Evolutionary conservation across 2,113 vertebrate genomes (phyloP).

Genomic region (Syngnathus scovelli): DNA sequence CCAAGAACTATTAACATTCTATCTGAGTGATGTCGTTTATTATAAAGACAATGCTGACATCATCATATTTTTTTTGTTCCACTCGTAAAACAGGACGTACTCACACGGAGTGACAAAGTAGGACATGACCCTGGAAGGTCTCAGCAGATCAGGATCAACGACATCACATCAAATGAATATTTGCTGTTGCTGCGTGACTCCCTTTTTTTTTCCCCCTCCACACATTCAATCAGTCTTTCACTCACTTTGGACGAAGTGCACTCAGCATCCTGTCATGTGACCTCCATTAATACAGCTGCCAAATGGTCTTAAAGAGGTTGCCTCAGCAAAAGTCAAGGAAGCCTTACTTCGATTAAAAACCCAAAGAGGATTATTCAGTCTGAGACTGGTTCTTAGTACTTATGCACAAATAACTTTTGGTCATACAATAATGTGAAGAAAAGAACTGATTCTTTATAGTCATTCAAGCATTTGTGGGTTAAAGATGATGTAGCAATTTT

Average conservation of each 20-base stretch:
- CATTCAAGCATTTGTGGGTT: no score
- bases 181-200: neutral
- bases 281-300: neutral
- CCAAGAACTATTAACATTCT: neutral
- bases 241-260: neutral
- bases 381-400: neutral
- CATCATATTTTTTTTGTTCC: neutral
- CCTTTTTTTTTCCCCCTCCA: neutral
- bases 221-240: neutral
- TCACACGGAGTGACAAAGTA: slow-evolving; percentile 24
- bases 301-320: neutral
- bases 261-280: neutral
- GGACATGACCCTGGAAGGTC: slow-evolving; percentile 40
- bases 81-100: neutral
- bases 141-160: slow-evolving; percentile 33
- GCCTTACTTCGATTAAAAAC: neutral
- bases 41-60: neutral
- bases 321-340: neutral
- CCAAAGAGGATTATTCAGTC: slow-evolving; percentile 8
- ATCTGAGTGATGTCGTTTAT: neutral
- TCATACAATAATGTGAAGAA: neutral
- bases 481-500: no score
- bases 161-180: neutral
- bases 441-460: neutral
- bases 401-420: neutral